Base-by-base conservation (phyloP, 2,113 vertebrate genomes). In the Murina feae region DNA sequence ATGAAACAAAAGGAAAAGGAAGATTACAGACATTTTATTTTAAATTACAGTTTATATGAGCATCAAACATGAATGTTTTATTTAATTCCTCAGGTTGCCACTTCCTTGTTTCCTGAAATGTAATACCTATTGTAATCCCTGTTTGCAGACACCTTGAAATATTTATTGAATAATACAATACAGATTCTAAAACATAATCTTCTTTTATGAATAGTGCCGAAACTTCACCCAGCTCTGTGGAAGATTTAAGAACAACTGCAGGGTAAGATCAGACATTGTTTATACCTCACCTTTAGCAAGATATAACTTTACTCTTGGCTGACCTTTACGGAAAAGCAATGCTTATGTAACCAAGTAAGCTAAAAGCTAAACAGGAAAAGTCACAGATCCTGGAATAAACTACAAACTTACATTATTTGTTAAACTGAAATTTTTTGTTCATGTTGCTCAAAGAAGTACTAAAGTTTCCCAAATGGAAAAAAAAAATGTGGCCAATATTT, bases 111-210 rank as follows among this genome's bases (percentile, higher is more conserved):
- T 97, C 91, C 95, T 95, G 95, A 97, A 95, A 97, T 66, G 86
- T 83, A 90, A 96, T 89, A 97, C 60, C 89, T 95, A 97, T 97
- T 98, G 97, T 98, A 97, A 98, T 96, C 94, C 90, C 79, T 94
- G 97, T 98, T 98, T 98, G 89, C 96, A 97, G 95, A 95, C 96
- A 96, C 94, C 90, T 97, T 98, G 97, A 97, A 98, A 97, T 97
- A 97, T 98, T 98, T 97, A 98, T 97, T 98, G 89, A 98, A 97
- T 96, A 97, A 97, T 97, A 97, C 91, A 97, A 96, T 95, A 97
- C 96, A 97, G 95, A 95, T 97, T 97, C 94, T 97, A 98, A 98
- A 97, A 98, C 93, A 90, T 92, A 97, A 95, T 97, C 91, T 98
- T 89, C 80, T 98, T 97, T 98, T 97, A 97, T 97, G 96, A 97